phyloP scores from a whole-genome alignment of 2,113 vertebrate genomes.

The Thomomys bottae region DNA sequence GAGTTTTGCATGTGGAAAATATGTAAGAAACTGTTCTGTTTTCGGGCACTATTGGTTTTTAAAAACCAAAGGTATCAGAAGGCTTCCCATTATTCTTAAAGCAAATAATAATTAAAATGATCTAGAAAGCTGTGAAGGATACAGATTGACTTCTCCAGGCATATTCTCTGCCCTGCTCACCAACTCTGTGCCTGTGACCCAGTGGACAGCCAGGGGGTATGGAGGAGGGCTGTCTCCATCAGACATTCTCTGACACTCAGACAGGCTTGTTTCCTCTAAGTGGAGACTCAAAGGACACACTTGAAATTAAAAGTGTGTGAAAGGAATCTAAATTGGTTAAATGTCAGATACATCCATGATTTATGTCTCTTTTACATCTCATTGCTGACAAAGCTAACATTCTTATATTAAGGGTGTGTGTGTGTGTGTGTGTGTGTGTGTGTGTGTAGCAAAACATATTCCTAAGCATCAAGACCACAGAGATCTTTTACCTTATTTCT shows the following conservation, averaged over 20 bases:
- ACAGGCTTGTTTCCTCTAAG: conserved; percentile 35
- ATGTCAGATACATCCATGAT: conserved; percentile 58
- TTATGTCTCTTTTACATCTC: conserved; percentile 66
- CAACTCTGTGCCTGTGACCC: neutral
- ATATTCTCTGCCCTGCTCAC: too few species aligned
- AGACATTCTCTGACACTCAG: neutral
- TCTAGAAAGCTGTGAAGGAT: too few species aligned
- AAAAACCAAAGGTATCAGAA: too few species aligned
- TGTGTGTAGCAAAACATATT: neutral
- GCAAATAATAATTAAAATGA: too few species aligned
- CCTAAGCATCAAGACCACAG: neutral
- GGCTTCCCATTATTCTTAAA: too few species aligned
- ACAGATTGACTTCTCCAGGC: too few species aligned
- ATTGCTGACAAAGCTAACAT: conserved; percentile 59
- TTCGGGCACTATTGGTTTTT: too few species aligned
- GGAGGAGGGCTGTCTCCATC: too few species aligned
- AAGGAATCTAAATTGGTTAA: conserved; percentile 64
- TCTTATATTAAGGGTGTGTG: neutral
- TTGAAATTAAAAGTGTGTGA: conserved; percentile 59
- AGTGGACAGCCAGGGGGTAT: neutral
- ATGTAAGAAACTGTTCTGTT: too few species aligned
- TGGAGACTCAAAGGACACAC: conserved; percentile 45
- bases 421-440: neutral
- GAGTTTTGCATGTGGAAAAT: too few species aligned
- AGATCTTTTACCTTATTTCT: neutral